Conservation (phyloP, 1,140 invertebrate species). For the Pseudomyrmex dendroicus region DNA sequence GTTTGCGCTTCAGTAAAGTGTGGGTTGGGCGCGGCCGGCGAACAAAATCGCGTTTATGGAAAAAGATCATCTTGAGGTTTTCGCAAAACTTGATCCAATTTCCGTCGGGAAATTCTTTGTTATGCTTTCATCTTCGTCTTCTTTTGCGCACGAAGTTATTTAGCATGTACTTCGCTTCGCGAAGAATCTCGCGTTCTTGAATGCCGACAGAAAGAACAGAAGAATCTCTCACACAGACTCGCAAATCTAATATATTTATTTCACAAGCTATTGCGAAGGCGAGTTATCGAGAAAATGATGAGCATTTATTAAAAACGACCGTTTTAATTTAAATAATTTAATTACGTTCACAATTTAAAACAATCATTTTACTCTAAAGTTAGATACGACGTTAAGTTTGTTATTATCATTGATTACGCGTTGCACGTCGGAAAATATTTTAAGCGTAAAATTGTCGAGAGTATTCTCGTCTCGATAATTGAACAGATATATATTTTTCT, state of each 20-base stretch:
- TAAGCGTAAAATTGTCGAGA: background rate
- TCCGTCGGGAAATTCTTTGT: background rate
- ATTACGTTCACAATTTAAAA: background rate
- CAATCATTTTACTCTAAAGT: background rate
- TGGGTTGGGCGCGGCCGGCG: background rate
- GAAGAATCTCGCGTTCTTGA: background rate
- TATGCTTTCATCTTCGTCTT: background rate
- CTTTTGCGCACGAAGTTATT: background rate
- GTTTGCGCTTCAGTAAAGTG: background rate
- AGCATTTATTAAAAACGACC: background rate
- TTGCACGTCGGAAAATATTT: background rate
- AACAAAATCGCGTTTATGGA: slow-evolving; percentile 8
- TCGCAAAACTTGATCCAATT: slow-evolving; percentile 27
- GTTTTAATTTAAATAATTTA: background rate
- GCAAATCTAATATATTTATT: background rate
- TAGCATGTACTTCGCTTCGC: background rate
- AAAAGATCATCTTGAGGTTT: slow-evolving; percentile 1
- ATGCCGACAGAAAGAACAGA: background rate
- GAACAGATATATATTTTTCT: background rate
- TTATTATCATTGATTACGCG: background rate
- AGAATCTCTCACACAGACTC: background rate
- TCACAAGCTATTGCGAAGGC: background rate
- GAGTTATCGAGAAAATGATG: too few relatives aligned
- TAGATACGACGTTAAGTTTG: background rate
- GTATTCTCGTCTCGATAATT: slow-evolving; percentile 16